Base-by-base conservation (phyloP, 2,797 vertebrate genomes). In the Oryzias sinensis region DNA sequence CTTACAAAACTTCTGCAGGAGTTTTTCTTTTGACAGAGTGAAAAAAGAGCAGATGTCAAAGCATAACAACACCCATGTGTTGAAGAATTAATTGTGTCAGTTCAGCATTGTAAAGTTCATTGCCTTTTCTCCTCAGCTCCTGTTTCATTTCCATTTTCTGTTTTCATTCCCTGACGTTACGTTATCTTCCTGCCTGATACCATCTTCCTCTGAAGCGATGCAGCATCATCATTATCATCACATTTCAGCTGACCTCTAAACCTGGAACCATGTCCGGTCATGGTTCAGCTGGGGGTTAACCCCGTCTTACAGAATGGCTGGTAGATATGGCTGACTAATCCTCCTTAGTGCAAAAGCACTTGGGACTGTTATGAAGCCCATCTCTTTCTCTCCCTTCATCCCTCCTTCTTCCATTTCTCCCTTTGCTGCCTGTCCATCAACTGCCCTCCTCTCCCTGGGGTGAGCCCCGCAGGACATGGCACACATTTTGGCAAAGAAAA, bases 301-400 rank as follows among this genome's bases (percentile, higher is more conserved):
- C 53, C 83, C 71, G 70, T 91, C 88, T 93, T 93, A 93, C 53
- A 57, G 67, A 72, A 85, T 76, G 53, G 57, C 83, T 87, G 70
- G 85, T 90, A 89, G 90, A 91, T 89, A 89, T 84, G 84, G 87
- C 83, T 59, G 77, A 78, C 73, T 93, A 93, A 93, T 92, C 92
- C 90, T 90, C 86, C 90, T 92, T 88, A 90, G 84, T 45, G 63
- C 76, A 87, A 88, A 90, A 90, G 89, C 88, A 89, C 89, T 91
- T 81, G 68, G 79, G 80, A 79, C 79, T 81, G 87, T 89, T 90
- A 87, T 86, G 83, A 87, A 86, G 74, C 60, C 77, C 69, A 66
- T 58, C 60, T 70, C 54, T 60, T 16, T 53, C 15, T 9, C 43
- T 42, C 55, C 45, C 58, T 63, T 46, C 47, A 59, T 42, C 43